These are phyloP conservation scores for Syrphus vitripennis DNA, from an alignment of 2,888 invertebrate genomes.

Conservation along the genomic window DNA sequence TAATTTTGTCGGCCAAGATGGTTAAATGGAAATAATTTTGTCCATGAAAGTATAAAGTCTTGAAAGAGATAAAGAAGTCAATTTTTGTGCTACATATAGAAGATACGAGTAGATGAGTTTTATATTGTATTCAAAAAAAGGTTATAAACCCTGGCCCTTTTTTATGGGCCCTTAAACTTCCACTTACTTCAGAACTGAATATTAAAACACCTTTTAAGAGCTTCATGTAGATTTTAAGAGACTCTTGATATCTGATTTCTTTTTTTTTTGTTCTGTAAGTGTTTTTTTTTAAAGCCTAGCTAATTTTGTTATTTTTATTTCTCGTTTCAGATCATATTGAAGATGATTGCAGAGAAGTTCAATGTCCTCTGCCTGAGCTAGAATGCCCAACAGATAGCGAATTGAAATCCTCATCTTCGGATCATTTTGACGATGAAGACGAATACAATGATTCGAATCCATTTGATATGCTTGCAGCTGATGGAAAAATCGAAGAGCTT, in stretches of 20 bases:
- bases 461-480: constrained; percentile 40
- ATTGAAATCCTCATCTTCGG: constrained; percentile 29
- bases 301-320: not conserved
- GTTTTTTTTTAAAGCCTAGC: not conserved
- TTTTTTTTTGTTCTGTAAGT: not conserved
- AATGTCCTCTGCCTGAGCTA: constrained; percentile 69
- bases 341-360: constrained; percentile 73
- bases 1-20: not conserved
- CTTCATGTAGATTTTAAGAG: not conserved
- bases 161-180: constrained; percentile 4
- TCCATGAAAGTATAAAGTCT: not conserved
- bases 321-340: constrained; percentile 68
- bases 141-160: not conserved
- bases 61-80: not conserved
- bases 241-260: not conserved
- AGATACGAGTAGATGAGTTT: not conserved
- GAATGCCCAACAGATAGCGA: constrained; percentile 74
- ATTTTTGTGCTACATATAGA: not conserved
- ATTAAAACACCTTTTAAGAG: not conserved
- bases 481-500: constrained; percentile 51
- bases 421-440: constrained; percentile 37
- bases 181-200: not conserved
- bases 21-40: not conserved
- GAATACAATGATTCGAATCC: constrained; percentile 44
- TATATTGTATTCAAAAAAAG: not conserved